These are phyloP conservation scores for Synergus umbraculus DNA, from an alignment of 2,888 invertebrate species.

Conservation along the genomic window DNA sequence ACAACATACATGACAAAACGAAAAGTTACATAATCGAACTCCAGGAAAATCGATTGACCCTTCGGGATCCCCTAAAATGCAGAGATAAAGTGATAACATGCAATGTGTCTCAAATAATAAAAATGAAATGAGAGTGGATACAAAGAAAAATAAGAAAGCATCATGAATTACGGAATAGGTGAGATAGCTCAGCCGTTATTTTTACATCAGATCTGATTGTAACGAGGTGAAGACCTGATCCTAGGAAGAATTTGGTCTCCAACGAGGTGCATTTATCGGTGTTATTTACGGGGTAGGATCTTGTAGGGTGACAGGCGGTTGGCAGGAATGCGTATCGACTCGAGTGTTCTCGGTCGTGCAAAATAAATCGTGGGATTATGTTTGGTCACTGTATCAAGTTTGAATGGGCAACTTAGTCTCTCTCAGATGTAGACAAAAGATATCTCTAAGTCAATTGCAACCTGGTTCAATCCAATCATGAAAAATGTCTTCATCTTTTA, in stretches of 20 bases:
- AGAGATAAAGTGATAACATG: too few species aligned
- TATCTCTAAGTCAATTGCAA: not conserved
- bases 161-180: not conserved
- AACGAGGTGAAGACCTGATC: not conserved
- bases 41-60: too few species aligned
- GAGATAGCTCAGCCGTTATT: not conserved
- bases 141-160: not conserved
- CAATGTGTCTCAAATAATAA: not conserved
- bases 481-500: not conserved
- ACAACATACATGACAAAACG: too few species aligned
- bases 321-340: conserved; percentile 47
- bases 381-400: conserved; percentile 51
- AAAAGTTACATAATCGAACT: too few species aligned
- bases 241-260: not conserved
- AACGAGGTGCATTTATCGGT: conserved; percentile 50
- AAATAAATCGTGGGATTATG: conserved; percentile 61
- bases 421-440: conserved; percentile 4
- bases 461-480: not conserved
- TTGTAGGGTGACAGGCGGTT: not conserved
- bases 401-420: conserved; percentile 19
- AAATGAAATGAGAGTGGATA: not conserved
- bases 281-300: conserved; percentile 49
- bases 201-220: not conserved
- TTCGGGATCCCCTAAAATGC: too few species aligned
- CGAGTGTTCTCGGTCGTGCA: conserved; percentile 56